Conservation (phyloP, 2,113 vertebrate genomes). For the Hypomesus transpacificus region DNA sequence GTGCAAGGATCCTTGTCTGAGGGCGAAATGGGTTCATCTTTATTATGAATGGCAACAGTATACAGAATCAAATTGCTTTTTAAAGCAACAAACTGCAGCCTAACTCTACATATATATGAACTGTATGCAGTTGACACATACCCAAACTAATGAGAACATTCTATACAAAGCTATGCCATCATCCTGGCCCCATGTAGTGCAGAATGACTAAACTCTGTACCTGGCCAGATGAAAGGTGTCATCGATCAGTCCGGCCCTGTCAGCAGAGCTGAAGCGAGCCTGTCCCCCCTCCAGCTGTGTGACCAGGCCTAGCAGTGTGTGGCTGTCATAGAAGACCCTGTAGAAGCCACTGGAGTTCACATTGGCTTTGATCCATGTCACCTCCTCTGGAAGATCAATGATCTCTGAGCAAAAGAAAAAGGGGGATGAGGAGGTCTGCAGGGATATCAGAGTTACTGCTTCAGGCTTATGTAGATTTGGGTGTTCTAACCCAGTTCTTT, state of each 20-base stretch:
- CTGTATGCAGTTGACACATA: too few species aligned
- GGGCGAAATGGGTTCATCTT: background rate
- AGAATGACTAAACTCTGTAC: background rate
- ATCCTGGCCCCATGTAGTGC: background rate
- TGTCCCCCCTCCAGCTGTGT: conserved; percentile 9
- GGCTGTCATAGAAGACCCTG: conserved; percentile 29
- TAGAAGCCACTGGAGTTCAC: conserved; percentile 33
- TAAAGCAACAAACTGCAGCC: too few species aligned
- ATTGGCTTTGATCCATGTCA: conserved; percentile 36
- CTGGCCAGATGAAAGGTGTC: conserved; percentile 35
- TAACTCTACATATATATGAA: background rate
- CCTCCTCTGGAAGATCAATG: conserved; percentile 17
- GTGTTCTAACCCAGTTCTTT: conserved; percentile 5
- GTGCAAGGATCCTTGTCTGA: conserved; percentile 25
- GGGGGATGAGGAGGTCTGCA: conserved; percentile 4
- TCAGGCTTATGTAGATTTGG: conserved; percentile 18
- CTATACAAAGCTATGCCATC: background rate
- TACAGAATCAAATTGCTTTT: background rate
- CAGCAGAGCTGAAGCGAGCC: conserved; percentile 5
- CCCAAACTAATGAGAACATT: background rate
- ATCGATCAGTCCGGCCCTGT: conserved; percentile 26
- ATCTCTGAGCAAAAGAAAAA: conserved; percentile 5
- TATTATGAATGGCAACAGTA: background rate
- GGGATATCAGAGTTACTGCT: conserved; percentile 9
- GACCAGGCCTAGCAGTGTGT: conserved; percentile 2